Base-by-base conservation (phyloP, 2,797 vertebrate genomes). In the Anomalospiza imberbis region DNA sequence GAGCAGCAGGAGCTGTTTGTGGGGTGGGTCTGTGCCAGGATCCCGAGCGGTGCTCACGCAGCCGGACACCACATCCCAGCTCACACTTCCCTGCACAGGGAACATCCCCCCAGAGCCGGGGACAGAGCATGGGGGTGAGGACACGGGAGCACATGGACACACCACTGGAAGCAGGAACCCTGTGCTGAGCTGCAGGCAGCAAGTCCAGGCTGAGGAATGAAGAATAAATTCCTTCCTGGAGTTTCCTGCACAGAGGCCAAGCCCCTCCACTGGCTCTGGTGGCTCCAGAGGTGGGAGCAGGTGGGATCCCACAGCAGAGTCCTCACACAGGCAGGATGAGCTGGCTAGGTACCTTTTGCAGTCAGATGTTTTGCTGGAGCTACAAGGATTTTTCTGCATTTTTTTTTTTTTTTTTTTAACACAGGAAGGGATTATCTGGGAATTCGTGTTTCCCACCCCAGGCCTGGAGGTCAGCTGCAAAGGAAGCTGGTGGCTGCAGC, bases 1-100 rank as follows among this genome's bases (percentile, higher is more conserved):
- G 13, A 55, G 36, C 80, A 53, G 13, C 70, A 66, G 92, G 68
- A 44, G 85, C 75, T 40, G 0, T 28, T 36, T 36, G 82, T 7
- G 61, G 48, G 45, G 18, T 2, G 38, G 67, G 7, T 13, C 36
- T 0, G n/a, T 51, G 94, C 83, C 91, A 86, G 77, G 38, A 60
- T 4, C 53, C 2, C 0, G 8, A 53, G 77, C 7, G 5, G 26
- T 1, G 18, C 89, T 38, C 28, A 32, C 8, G 2, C 28, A 17
- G 55, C 51, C 0, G 0, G 62, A 36, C 20, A 20, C 9, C 40
- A 6, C 22, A 36, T 7, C 4, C 10, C 63, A 21, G 67, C 81
- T 61, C 55, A 3, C 1, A 0, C 18, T 1, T 5, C 83, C 81
- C 84, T 32, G 66, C 66, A 13, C 12, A 1, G 1, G 7, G 17